Evolutionary conservation across 2,888 invertebrate genomes (phyloP), one percentile per base, ranked within the genome.

Genomic region (Heliconius sara): DNA sequence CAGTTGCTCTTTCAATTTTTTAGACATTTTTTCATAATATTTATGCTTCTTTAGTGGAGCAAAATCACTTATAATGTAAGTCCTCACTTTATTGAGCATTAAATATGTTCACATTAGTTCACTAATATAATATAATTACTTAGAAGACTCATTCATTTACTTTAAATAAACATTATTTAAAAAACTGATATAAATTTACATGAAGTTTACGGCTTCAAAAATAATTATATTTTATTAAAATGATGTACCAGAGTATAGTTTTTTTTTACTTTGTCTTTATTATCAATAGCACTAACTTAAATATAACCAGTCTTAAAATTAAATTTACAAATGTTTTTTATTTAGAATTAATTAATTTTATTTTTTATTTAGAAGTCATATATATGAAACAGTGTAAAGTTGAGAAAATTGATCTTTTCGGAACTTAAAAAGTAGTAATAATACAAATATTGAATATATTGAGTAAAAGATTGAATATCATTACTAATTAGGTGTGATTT

Each of bases 231-330:
- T 39, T 39, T 39, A 47, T 16, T 16, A 52, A 52, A 52, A 52
- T 52, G 6, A 52, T 52, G 19, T 19, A 6, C 6, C 6, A 52
- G 19, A 47, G 47, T 27, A 27, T 27, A 47, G 47, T 47, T 19
- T 47, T 47, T 39, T 39, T 47, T 47, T 47, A 47, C 1, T 47
- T 52, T 52, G 19, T 19, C 19, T 19, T 7, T 52, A 19, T 16
- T 47, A 52, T 19, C 19, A 52, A 22, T 52, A 52, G 19, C 7
- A 52, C 19, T n/a, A 30, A 72, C 73, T 60, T 72, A 73, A 73
- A 60, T n/a, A 16, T 73, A 60, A n/a, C 73, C 73, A 73, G 60
- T 60, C 73, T 73, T n/a, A 73, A 73, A 34, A 60, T 70, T 16
- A 65, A 27, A 65, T 65, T 52, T 52, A 52, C 19, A 52, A 22